Percentiles rank a stretch among this genome's conserved stretches.
phyloP scores from a whole-genome alignment of 2,797 vertebrate genomes.

The Onychomys arenicola region DNA sequence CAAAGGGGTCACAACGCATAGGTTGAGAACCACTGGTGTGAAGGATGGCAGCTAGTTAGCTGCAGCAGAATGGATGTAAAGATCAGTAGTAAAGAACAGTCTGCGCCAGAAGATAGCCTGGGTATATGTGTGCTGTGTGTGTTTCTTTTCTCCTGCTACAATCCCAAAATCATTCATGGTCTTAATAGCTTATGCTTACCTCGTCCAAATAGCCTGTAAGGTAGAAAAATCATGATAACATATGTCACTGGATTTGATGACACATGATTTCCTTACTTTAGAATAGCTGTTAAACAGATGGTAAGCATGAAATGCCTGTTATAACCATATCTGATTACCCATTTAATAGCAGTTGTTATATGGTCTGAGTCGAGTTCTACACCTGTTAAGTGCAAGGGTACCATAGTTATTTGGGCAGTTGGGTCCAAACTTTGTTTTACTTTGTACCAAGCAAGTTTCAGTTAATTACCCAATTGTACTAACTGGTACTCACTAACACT shows the following conservation, averaged over 20 bases:
- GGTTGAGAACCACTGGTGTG: background rate
- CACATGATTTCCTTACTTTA: background rate
- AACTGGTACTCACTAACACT: conserved; percentile 1
- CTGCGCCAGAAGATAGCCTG: conserved; percentile 57
- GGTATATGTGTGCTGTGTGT: background rate
- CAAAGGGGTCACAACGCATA: background rate
- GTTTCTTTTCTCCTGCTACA: background rate
- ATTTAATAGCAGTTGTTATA: conserved; percentile 32
- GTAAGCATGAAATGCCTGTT: conserved; percentile 38
- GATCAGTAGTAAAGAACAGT: conserved; percentile 78
- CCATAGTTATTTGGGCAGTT: conserved; percentile 10
- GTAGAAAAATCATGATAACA: background rate
- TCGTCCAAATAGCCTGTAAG: conserved; percentile 15
- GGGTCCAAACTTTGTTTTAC: conserved; percentile 31
- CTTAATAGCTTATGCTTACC: background rate
- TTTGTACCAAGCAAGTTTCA: conserved; percentile 41
- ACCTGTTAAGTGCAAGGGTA: background rate
- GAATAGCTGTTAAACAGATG: conserved; percentile 46
- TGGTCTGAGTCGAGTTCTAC: conserved; percentile 28
- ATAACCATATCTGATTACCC: background rate
- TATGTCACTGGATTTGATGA: background rate
- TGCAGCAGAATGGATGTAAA: conserved; percentile 65
- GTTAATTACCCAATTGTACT: conserved; percentile 33
- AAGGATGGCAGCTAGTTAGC: conserved; percentile 65
- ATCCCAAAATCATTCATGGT: background rate